Evolutionary conservation across 2,888 invertebrate genomes (phyloP).

Genomic region (Julus scandinavius): DNA sequence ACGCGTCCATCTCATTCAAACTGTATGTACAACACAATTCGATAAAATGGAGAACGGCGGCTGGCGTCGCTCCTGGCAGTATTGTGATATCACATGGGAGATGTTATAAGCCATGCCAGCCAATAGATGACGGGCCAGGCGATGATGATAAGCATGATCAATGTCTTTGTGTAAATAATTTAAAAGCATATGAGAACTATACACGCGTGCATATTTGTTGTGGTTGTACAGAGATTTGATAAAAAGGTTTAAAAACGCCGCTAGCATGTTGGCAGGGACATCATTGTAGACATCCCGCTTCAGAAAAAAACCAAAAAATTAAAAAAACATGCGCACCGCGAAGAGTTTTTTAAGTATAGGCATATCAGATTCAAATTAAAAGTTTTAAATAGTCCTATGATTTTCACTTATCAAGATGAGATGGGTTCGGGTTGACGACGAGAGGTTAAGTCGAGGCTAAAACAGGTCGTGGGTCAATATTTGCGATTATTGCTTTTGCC

Average conservation of each 20-base stretch:
- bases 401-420: not conserved
- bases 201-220: slow-evolving; percentile 45
- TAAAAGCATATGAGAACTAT: slow-evolving; percentile 43
- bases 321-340: not conserved
- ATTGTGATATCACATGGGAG: slow-evolving; percentile 40
- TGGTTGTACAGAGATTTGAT: slow-evolving; percentile 36
- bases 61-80: slow-evolving; percentile 38
- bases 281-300: not conserved
- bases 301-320: not conserved
- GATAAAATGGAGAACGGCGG: slow-evolving; percentile 46
- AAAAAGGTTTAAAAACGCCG: slow-evolving; percentile 33
- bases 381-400: slow-evolving; percentile 13
- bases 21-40: slow-evolving; percentile 41
- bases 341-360: slow-evolving; percentile 13
- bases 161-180: slow-evolving; percentile 31
- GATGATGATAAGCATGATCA: slow-evolving; percentile 21
- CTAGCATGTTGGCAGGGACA: not conserved
- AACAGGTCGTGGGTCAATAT: slow-evolving; percentile 66
- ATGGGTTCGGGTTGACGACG: slow-evolving; percentile 31
- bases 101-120: slow-evolving; percentile 33
- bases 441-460: slow-evolving; percentile 21
- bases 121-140: slow-evolving; percentile 24
- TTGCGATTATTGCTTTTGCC: slow-evolving; percentile 75
- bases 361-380: not conserved
- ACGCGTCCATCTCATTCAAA: slow-evolving; percentile 25